These are phyloP conservation scores for Hyles euphorbiae DNA, from an alignment of 1,140 invertebrate species.

Conservation along the genomic window DNA sequence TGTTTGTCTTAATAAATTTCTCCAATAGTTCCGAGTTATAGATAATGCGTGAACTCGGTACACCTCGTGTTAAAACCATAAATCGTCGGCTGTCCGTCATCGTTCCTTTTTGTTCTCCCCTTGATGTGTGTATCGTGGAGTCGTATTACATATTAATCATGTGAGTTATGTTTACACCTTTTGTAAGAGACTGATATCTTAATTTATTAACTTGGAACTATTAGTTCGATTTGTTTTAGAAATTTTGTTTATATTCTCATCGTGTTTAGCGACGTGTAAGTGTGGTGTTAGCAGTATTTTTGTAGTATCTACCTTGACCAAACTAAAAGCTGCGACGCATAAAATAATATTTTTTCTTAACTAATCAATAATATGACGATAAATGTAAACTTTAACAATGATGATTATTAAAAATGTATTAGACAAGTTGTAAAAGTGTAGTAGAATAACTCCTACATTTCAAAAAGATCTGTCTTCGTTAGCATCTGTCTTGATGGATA, in stretches of 20 bases:
- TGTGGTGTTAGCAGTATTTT: too few species aligned
- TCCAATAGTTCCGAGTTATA: constrained; percentile 28
- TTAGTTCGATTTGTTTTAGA: constrained; percentile 3
- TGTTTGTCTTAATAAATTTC: constrained; percentile 56
- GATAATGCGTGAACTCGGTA: constrained; percentile 22
- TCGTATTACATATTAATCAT: constrained; percentile 54
- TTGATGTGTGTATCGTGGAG: constrained; percentile 46
- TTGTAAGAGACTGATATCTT: constrained; percentile 7
- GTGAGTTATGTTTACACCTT: constrained; percentile 10
- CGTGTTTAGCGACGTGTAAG: too few species aligned
- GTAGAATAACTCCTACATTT: too few species aligned
- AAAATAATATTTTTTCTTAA: too few species aligned
- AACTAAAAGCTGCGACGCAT: too few species aligned
- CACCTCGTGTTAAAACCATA: constrained; percentile 37
- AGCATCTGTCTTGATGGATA: too few species aligned
- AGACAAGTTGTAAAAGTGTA: too few species aligned
- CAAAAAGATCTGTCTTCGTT: too few species aligned
- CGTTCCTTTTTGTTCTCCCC: constrained; percentile 40
- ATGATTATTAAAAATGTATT: too few species aligned
- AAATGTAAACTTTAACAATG: too few species aligned
- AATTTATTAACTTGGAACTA: constrained; percentile 5
- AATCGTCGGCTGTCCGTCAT: constrained; percentile 44
- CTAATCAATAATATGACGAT: too few species aligned
- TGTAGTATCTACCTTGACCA: too few species aligned
- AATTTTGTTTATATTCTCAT: not conserved